A percentile compares a stretch with the other conserved stretches of the same genome.
phyloP scores from a whole-genome alignment of 2,797 vertebrate species.

The Hippoglossus hippoglossus region DNA sequence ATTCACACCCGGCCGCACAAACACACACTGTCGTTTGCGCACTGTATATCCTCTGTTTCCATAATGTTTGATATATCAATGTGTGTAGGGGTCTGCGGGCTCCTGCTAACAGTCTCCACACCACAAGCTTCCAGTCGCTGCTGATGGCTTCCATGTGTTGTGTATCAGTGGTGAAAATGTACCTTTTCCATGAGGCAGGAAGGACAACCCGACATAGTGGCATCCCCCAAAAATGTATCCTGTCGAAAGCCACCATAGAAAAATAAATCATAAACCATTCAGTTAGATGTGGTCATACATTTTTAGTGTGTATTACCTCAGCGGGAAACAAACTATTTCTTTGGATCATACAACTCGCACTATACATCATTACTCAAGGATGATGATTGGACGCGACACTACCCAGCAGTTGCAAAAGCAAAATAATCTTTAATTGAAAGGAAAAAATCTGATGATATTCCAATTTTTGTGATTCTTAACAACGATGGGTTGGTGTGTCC shows the following conservation, averaged over 20 bases:
- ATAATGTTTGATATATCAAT: slow-evolving; percentile 34
- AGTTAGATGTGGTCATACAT: slow-evolving; percentile 66
- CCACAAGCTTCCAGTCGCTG: slow-evolving; percentile 60
- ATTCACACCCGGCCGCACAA: slow-evolving; percentile 53
- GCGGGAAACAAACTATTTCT: slow-evolving; percentile 55
- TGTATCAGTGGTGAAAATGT: slow-evolving; percentile 51
- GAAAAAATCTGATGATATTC: not conserved
- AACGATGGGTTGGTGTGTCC: not conserved
- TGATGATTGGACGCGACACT: not conserved
- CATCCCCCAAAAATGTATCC: slow-evolving; percentile 67
- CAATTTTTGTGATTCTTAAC: not conserved
- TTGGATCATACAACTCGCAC: slow-evolving; percentile 42
- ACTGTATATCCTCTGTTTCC: not conserved
- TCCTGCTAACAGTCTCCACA: slow-evolving; percentile 54
- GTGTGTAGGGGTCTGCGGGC: slow-evolving; percentile 57
- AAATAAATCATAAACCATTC: slow-evolving; percentile 71
- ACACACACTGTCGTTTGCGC: slow-evolving; percentile 36
- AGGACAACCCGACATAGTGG: slow-evolving; percentile 65
- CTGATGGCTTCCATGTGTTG: slow-evolving; percentile 80
- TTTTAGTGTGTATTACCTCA: slow-evolving; percentile 56
- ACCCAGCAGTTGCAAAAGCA: slow-evolving; percentile 1
- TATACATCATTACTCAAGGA: slow-evolving; percentile 19
- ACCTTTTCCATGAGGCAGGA: slow-evolving; percentile 68
- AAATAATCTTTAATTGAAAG: slow-evolving; percentile 2
- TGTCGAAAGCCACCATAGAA: slow-evolving; percentile 63